A percentile compares a stretch with the other conserved stretches of the same genome.
These are phyloP conservation scores for Ispidina lecontei DNA, from an alignment of 2,797 vertebrate species.

Conservation along the genomic window DNA sequence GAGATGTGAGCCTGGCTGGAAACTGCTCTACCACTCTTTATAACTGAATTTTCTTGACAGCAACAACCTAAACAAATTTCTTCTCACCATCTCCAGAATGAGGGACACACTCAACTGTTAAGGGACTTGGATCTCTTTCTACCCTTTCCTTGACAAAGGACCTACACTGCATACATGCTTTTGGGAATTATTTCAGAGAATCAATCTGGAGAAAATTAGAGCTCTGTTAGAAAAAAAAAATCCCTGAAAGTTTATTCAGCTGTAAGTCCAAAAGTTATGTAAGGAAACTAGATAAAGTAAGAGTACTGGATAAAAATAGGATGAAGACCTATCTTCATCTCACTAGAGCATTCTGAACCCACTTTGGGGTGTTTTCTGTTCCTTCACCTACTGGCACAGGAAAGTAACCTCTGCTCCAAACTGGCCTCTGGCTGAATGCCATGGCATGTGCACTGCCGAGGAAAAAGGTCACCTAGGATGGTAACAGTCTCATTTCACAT, in stretches of 20 bases:
- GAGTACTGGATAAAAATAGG: conserved; percentile 30
- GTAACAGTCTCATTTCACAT: background rate
- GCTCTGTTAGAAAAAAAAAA: background rate
- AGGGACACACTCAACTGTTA: background rate
- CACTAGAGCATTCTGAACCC: background rate
- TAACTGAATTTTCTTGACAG: background rate
- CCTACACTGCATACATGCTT: background rate
- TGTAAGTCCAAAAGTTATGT: conserved; percentile 16
- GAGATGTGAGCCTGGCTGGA: background rate
- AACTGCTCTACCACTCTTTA: background rate
- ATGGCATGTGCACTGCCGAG: background rate
- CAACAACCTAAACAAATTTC: background rate
- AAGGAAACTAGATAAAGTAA: conserved; percentile 49
- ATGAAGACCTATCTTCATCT: background rate
- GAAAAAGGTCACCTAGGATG: background rate
- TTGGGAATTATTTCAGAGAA: background rate
- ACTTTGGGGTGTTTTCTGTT: background rate
- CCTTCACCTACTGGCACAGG: background rate
- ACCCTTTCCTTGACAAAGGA: background rate
- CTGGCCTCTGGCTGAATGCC: background rate
- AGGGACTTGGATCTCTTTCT: background rate
- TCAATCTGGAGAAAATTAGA: background rate
- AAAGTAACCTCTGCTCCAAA: background rate
- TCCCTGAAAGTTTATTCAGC: conserved; percentile 48
- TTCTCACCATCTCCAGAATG: background rate